Conservation (phyloP, 1,140 invertebrate genomes). For the Pseudomyrmex cubaensis region DNA sequence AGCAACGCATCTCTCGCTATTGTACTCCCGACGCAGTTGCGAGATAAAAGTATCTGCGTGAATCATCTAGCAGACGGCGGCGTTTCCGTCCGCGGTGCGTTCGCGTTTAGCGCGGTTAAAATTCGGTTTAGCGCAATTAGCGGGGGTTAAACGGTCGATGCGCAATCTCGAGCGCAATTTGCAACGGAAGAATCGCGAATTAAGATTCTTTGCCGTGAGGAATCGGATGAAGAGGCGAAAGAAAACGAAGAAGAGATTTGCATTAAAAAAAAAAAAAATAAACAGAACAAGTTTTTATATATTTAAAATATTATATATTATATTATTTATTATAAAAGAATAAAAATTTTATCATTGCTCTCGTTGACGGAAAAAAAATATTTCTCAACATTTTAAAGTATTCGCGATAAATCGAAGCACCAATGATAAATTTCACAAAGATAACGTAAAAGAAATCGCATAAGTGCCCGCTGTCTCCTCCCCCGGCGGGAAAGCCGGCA, state of each 20-base stretch:
- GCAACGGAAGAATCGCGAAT: slow-evolving; percentile 42
- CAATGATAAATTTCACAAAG: too few relatives aligned
- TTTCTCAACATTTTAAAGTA: too few relatives aligned
- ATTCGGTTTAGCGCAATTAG: slow-evolving; percentile 67
- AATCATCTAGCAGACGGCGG: slow-evolving; percentile 39
- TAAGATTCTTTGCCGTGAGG: slow-evolving; percentile 19
- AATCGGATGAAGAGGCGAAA: neutral
- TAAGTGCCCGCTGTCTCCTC: too few relatives aligned
- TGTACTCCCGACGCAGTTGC: slow-evolving; percentile 31
- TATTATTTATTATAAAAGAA: too few relatives aligned
- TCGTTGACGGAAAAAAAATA: too few relatives aligned
- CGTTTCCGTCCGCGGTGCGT: slow-evolving; percentile 32
- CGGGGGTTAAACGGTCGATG: slow-evolving; percentile 64
- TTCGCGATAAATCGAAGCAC: too few relatives aligned
- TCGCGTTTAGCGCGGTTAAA: slow-evolving; percentile 38
- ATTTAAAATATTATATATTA: too few relatives aligned
- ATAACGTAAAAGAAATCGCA: too few relatives aligned
- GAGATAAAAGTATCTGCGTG: slow-evolving; percentile 55
- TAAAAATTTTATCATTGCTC: too few relatives aligned
- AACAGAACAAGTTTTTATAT: too few relatives aligned
- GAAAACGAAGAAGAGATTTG: slow-evolving; percentile 1
- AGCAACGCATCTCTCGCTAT: slow-evolving; percentile 26
- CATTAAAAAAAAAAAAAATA: too few relatives aligned
- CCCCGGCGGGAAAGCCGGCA: neutral
- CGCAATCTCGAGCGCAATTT: slow-evolving; percentile 51